These are phyloP conservation scores for Globicephala melas DNA, from an alignment of 2,113 vertebrate genomes.

Conservation along the genomic window DNA sequence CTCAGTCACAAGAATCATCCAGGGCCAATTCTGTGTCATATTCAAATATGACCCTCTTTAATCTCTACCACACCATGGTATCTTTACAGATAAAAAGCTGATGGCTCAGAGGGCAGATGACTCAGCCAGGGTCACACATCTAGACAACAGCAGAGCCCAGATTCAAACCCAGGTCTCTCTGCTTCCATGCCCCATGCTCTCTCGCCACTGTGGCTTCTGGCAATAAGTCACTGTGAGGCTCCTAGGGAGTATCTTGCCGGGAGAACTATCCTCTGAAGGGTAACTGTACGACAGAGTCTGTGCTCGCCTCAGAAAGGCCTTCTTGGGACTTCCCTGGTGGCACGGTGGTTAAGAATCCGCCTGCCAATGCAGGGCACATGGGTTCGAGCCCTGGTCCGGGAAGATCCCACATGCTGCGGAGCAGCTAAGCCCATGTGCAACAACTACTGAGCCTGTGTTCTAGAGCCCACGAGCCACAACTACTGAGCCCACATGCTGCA, in stretches of 20 bases:
- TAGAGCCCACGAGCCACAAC: too few relatives aligned
- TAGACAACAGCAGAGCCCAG: background rate
- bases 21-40: background rate
- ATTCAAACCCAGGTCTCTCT: background rate
- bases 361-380: too few relatives aligned
- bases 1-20: background rate
- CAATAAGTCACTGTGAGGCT: background rate
- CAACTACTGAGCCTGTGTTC: too few relatives aligned
- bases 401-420: too few relatives aligned
- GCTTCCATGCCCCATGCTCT: background rate
- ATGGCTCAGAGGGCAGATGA: background rate
- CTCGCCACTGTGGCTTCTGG: background rate
- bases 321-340: background rate
- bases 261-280: background rate
- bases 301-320: background rate
- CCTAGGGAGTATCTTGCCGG: background rate
- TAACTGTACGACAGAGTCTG: background rate
- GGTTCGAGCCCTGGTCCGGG: too few relatives aligned
- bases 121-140: background rate
- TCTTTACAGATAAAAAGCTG: background rate
- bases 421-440: too few relatives aligned
- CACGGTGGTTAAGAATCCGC: too few relatives aligned
- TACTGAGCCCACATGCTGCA: too few relatives aligned
- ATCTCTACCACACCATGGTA: background rate
- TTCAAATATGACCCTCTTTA: background rate